Percentiles rank a stretch among this genome's conserved stretches.
These are phyloP conservation scores for Chrysoperla carnea DNA, from an alignment of 1,140 invertebrate species.

Conservation along the genomic window DNA sequence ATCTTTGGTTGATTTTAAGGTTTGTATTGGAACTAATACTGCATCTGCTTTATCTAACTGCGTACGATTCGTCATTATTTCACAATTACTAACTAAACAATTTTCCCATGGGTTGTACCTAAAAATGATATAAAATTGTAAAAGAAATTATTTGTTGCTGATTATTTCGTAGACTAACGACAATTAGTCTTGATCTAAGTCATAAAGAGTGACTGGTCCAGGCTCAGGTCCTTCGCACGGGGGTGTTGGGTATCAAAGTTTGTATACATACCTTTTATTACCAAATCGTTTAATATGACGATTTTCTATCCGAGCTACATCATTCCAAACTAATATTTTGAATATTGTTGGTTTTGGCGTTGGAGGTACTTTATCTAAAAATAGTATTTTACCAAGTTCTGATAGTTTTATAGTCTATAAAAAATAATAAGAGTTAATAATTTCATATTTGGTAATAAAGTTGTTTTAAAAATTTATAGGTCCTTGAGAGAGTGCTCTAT, in stretches of 20 bases:
- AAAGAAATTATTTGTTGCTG: too few species aligned
- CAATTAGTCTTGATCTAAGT: too few species aligned
- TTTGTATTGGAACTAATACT: conserved; percentile 36
- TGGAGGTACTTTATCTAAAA: too few species aligned
- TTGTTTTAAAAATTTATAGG: too few species aligned
- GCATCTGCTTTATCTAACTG: conserved; percentile 28
- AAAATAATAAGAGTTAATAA: too few species aligned
- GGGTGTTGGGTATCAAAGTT: neutral
- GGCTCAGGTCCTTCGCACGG: neutral
- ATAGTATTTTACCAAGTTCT: too few species aligned
- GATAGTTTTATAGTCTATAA: too few species aligned
- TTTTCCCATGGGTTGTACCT: conserved; percentile 29
- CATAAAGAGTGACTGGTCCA: too few species aligned
- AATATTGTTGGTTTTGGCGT: too few species aligned
- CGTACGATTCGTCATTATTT: conserved; percentile 24
- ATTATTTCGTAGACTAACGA: too few species aligned
- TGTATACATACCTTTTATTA: neutral
- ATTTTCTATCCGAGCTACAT: conserved; percentile 17
- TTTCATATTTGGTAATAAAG: too few species aligned
- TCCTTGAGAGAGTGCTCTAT: too few species aligned
- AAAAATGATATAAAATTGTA: conserved; percentile 5
- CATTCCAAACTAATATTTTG: conserved; percentile 22
- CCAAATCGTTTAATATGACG: conserved; percentile 16
- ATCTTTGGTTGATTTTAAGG: conserved; percentile 18
- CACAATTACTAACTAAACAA: conserved; percentile 35